Evolutionary conservation across 2,113 vertebrate genomes (phyloP).

Genomic region (Myiozetetes cayanensis): DNA sequence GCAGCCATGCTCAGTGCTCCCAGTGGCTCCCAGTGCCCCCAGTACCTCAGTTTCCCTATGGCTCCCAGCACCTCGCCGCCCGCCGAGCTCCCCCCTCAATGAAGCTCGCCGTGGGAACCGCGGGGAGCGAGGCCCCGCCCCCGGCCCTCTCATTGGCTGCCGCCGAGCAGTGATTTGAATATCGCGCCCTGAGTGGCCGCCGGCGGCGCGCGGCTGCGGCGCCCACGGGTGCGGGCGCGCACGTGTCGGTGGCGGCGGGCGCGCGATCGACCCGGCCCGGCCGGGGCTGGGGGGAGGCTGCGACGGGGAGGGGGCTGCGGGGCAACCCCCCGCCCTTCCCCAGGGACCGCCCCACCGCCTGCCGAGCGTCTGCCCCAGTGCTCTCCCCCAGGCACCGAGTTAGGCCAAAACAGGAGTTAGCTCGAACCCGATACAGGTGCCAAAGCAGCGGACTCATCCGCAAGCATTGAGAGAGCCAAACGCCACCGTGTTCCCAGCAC

Average conservation of each 20-base stretch:
- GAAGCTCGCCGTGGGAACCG: not conserved
- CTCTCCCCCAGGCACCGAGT: rapidly evolving
- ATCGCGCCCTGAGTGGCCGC: not conserved
- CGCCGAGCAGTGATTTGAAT: not conserved
- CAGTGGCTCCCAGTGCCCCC: not conserved
- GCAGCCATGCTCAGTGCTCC: not conserved
- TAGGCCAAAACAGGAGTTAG: too few species aligned
- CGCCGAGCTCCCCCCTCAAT: not conserved
- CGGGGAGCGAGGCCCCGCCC: not conserved
- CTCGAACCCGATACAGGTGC: not conserved
- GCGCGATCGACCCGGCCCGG: not conserved
- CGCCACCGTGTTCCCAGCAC: not conserved
- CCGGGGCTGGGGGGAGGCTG: not conserved
- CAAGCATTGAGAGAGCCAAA: not conserved
- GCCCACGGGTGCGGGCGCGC: not conserved
- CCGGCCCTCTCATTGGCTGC: not conserved
- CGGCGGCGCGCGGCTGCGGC: not conserved
- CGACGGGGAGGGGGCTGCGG: not conserved
- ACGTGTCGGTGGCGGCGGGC: not conserved
- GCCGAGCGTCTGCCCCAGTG: rapidly evolving
- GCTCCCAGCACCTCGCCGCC: not conserved
- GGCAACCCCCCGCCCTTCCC: not conserved
- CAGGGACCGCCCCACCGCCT: not conserved
- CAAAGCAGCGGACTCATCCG: not conserved
- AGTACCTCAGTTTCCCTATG: not conserved